These are phyloP conservation scores for Peromyscus polionotus DNA, from an alignment of 2,113 vertebrate species.

Conservation along the genomic window DNA sequence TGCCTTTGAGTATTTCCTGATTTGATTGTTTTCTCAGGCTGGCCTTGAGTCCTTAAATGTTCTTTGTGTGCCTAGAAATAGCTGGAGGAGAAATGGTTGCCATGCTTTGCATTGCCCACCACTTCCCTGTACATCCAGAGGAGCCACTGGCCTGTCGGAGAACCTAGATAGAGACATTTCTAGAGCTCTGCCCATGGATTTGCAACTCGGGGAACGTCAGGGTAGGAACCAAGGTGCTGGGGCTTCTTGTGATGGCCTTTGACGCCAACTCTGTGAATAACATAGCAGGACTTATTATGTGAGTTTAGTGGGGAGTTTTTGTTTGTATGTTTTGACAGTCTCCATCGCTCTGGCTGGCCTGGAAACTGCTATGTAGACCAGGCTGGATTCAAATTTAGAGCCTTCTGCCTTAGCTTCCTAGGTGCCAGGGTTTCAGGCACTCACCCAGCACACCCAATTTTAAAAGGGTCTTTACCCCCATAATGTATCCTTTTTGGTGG, in stretches of 20 bases:
- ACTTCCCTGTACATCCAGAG: conserved; percentile 24
- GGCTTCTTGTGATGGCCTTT: neutral
- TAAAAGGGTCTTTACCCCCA: neutral
- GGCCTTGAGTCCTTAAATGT: conserved; percentile 76
- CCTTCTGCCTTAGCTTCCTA: neutral
- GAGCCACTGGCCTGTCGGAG: neutral
- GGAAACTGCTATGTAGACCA: neutral
- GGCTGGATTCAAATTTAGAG: neutral
- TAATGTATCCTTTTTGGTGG: neutral
- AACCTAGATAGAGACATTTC: neutral
- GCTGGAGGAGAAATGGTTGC: conserved; percentile 77
- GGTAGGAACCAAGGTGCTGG: neutral
- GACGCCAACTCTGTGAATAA: neutral
- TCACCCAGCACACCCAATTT: neutral
- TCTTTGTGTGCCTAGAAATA: conserved; percentile 79
- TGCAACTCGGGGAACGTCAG: neutral
- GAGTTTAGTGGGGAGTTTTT: neutral
- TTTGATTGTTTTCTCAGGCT: conserved; percentile 76
- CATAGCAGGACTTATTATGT: neutral
- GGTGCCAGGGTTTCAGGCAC: neutral
- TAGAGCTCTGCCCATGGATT: neutral
- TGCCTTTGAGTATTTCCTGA: conserved; percentile 78
- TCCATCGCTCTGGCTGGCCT: neutral
- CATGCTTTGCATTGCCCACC: conserved; percentile 68
- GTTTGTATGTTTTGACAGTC: neutral